phyloP scores from a whole-genome alignment of 1,140 invertebrate genomes.

The Episyrphus balteatus region DNA sequence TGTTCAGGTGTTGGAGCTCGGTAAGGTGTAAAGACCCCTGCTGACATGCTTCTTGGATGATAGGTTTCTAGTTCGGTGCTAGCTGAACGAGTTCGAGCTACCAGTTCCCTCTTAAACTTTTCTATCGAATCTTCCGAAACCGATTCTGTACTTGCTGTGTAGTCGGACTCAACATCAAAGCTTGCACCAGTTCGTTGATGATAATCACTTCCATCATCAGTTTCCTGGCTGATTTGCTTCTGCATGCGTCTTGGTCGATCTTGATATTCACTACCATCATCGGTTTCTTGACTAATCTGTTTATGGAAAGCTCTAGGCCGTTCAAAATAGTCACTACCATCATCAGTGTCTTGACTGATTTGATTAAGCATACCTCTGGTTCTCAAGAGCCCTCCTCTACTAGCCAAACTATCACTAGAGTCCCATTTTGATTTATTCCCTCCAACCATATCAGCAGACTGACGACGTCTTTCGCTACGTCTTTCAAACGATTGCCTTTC shows the following conservation, averaged over 20 bases:
- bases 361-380: slow-evolving; percentile 5
- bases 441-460: slow-evolving; percentile 25
- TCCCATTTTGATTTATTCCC: slow-evolving; percentile 20
- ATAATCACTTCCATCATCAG: slow-evolving; percentile 14
- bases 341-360: neutral
- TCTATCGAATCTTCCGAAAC: slow-evolving; percentile 41
- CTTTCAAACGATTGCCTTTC: slow-evolving; percentile 29
- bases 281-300: slow-evolving; percentile 7
- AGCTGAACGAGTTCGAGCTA: slow-evolving; percentile 36
- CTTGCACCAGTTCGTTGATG: slow-evolving; percentile 9
- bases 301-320: neutral
- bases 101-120: slow-evolving; percentile 42
- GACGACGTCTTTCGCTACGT: slow-evolving; percentile 23
- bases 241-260: neutral
- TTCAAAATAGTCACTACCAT: neutral
- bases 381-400: slow-evolving; percentile 10
- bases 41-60: slow-evolving; percentile 44
- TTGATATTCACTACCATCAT: slow-evolving; percentile 6
- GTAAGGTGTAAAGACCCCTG: slow-evolving; percentile 30
- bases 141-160: slow-evolving; percentile 47
- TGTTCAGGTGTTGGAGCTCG: slow-evolving; percentile 39
- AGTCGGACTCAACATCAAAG: slow-evolving; percentile 44
- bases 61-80: slow-evolving; percentile 53
- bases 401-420: slow-evolving; percentile 25
- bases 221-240: slow-evolving; percentile 14